Evolutionary conservation across 1,140 invertebrate species (phyloP).

Genomic region (Papilio machaon): DNA sequence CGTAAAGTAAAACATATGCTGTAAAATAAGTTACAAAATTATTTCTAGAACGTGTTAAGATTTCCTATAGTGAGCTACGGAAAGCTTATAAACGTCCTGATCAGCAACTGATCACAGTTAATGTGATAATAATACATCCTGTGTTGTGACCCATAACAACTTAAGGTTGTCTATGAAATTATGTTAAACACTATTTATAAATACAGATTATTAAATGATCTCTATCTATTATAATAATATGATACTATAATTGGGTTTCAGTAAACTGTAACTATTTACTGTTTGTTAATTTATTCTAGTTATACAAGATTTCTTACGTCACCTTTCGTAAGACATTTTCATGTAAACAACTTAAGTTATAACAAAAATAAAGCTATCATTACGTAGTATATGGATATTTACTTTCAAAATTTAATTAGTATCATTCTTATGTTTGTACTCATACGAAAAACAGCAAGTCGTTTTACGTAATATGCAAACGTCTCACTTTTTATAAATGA

Average conservation of each 20-base stretch:
- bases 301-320: neutral
- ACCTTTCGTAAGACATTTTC: neutral
- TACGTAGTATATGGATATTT: neutral
- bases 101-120: neutral
- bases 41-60: neutral
- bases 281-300: neutral
- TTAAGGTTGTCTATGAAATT: neutral
- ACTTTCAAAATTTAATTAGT: neutral
- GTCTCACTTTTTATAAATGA: too few species aligned
- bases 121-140: neutral
- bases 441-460: too few species aligned
- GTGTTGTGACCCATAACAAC: neutral
- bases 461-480: too few species aligned
- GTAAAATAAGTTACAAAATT: too few species aligned
- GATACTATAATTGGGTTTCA: neutral
- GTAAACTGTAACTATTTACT: neutral
- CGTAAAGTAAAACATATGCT: too few species aligned
- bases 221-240: neutral
- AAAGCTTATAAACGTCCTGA: neutral
- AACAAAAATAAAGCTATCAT: neutral
- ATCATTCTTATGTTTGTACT: neutral
- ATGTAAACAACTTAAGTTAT: neutral
- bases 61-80: neutral
- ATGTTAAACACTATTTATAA: neutral
- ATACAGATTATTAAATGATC: neutral